Percentiles rank a stretch among this genome's conserved stretches.
phyloP scores from a whole-genome alignment of 2,797 vertebrate genomes.

The Sparus aurata region DNA sequence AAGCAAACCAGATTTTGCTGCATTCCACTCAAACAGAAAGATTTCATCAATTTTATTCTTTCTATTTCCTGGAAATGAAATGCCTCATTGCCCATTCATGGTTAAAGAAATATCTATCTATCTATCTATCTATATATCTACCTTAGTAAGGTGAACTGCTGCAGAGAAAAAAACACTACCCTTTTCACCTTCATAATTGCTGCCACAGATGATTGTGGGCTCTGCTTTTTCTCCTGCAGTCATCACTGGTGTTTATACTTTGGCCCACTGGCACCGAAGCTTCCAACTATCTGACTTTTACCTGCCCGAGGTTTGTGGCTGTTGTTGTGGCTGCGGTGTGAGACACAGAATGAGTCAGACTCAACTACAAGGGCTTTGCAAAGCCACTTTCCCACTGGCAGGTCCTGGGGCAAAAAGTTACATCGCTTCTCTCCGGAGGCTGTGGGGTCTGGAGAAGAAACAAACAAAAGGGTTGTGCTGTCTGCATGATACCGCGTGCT shows the following conservation, averaged over 20 bases:
- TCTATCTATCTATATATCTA: not conserved
- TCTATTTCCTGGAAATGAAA: too few relatives aligned
- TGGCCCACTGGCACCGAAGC: conserved; percentile 47
- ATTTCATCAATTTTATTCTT: not conserved
- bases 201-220: conserved; percentile 32
- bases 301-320: conserved; percentile 61
- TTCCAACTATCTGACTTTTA: conserved; percentile 51
- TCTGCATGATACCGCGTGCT: not conserved
- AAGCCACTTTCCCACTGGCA: conserved; percentile 70
- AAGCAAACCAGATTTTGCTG: too few relatives aligned
- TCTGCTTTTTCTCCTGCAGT: conserved; percentile 44
- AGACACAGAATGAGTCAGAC: conserved; percentile 70
- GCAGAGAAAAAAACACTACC: conserved; percentile 19
- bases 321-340: conserved; percentile 51
- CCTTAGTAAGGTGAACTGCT: not conserved
- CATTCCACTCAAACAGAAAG: not conserved
- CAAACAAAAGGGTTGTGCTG: conserved; percentile 25
- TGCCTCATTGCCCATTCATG: too few relatives aligned
- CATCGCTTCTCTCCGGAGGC: conserved; percentile 54
- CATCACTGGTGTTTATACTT: conserved; percentile 51
- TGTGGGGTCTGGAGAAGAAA: conserved; percentile 42
- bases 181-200: conserved; percentile 43
- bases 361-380: conserved; percentile 60
- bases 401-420: conserved; percentile 62
- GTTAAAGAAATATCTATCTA: not conserved